Evolutionary conservation across 2,113 vertebrate species (phyloP).

Genomic region (Actenoides lindsayi): DNA sequence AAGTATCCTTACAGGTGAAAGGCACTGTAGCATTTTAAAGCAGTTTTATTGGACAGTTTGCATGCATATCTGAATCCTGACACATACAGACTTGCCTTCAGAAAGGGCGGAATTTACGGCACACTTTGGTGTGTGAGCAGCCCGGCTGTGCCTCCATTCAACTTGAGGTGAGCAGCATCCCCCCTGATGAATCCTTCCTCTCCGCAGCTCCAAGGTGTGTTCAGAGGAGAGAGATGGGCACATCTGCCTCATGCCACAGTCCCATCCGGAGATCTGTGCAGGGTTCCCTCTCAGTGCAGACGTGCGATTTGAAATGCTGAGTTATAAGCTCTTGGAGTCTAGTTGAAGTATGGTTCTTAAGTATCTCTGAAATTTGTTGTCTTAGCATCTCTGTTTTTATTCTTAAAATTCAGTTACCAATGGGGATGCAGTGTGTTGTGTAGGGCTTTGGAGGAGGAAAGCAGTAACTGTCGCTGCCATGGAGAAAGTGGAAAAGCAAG

Average conservation of each 20-base stretch:
- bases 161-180: not conserved
- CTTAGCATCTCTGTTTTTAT: not conserved
- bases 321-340: not conserved
- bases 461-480: not conserved
- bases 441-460: not conserved
- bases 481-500: not conserved
- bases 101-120: not conserved
- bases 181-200: not conserved
- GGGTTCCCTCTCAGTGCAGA: not conserved
- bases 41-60: not conserved
- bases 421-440: not conserved
- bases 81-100: not conserved
- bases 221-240: not conserved
- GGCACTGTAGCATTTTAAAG: not conserved
- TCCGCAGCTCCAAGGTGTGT: accelerated
- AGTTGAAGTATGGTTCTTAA: not conserved
- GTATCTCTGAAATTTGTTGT: not conserved
- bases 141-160: not conserved
- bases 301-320: not conserved
- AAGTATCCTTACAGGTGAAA: not conserved
- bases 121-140: not conserved
- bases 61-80: not conserved
- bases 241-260: accelerated
- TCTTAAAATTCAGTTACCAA: not conserved
- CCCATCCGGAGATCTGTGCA: not conserved